Evolutionary conservation across 2,888 invertebrate genomes (phyloP).

Genomic region (Dorcus hopei): DNA sequence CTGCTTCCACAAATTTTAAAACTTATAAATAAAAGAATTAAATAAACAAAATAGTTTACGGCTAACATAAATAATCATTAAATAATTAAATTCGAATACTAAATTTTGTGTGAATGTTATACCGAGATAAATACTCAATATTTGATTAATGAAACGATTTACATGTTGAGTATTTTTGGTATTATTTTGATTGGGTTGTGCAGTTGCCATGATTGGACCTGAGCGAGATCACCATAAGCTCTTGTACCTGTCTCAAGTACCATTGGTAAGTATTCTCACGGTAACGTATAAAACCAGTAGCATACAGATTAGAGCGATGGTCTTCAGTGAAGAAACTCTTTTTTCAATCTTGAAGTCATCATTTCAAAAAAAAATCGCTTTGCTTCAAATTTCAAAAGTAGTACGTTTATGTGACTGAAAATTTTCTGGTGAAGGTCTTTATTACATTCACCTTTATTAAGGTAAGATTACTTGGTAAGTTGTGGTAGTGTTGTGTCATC

Average conservation of each 20-base stretch:
- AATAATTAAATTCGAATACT: too few relatives aligned
- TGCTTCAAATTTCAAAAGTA: too few relatives aligned
- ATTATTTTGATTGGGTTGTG: conserved; percentile 27
- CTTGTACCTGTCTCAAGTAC: conserved; percentile 57
- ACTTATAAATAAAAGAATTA: too few relatives aligned
- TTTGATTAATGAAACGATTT: not conserved
- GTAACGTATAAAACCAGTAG: not conserved
- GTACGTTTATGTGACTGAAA: not conserved
- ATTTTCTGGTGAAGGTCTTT: conserved; percentile 17
- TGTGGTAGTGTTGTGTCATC: conserved; percentile 8
- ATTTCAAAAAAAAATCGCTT: too few relatives aligned
- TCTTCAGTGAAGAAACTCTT: too few relatives aligned
- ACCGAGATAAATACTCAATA: too few relatives aligned
- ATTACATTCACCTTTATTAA: conserved; percentile 16
- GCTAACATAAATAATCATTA: too few relatives aligned
- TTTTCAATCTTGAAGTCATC: too few relatives aligned
- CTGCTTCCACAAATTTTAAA: too few relatives aligned
- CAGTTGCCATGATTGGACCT: conserved; percentile 56
- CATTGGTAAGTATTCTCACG: conserved; percentile 51
- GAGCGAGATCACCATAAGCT: conserved; percentile 58
- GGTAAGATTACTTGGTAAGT: conserved; percentile 17
- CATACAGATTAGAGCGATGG: too few relatives aligned
- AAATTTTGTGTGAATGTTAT: too few relatives aligned
- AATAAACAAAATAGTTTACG: too few relatives aligned
- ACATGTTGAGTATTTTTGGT: conserved; percentile 22